These are phyloP conservation scores for Scotopteryx bipunctaria DNA, from an alignment of 2,888 invertebrate species.

Conservation along the genomic window DNA sequence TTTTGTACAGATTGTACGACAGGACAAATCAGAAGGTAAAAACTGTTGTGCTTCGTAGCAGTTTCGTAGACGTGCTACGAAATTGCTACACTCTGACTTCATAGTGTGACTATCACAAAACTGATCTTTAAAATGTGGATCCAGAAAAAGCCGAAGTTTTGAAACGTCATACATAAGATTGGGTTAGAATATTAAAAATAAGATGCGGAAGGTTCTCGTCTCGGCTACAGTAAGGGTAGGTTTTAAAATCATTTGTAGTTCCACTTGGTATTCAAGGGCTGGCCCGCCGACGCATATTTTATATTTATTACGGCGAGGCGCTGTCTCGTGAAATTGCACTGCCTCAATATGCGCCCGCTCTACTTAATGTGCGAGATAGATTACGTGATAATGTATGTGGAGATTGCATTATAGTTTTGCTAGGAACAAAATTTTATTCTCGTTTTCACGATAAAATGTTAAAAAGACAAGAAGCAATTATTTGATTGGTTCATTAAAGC, in stretches of 20 bases:
- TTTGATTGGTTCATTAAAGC: too few relatives aligned
- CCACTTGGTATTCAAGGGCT: conserved; percentile 69
- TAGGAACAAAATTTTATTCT: neutral
- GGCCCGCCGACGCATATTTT: conserved; percentile 66
- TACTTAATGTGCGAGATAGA: conserved; percentile 42
- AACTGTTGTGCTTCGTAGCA: conserved; percentile 6
- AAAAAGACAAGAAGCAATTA: too few relatives aligned
- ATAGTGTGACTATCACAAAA: neutral
- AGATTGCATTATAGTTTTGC: conserved; percentile 13
- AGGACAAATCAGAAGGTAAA: too few relatives aligned
- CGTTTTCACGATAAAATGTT: neutral
- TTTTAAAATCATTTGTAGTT: conserved; percentile 71
- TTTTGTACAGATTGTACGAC: too few relatives aligned
- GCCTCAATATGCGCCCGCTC: conserved; percentile 56
- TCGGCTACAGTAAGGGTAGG: conserved; percentile 34
- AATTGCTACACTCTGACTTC: neutral
- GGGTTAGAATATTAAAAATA: conserved; percentile 27
- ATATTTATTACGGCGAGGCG: conserved; percentile 70
- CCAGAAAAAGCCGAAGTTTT: neutral
- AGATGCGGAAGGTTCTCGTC: conserved; percentile 6
- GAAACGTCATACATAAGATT: conserved; percentile 7
- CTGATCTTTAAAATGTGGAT: neutral
- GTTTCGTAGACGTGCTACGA: conserved; percentile 12
- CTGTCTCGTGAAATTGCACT: conserved; percentile 66
- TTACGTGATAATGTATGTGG: conserved; percentile 41